Base-by-base conservation (phyloP, 2,797 vertebrate species). In the Luscinia megarhynchos region DNA sequence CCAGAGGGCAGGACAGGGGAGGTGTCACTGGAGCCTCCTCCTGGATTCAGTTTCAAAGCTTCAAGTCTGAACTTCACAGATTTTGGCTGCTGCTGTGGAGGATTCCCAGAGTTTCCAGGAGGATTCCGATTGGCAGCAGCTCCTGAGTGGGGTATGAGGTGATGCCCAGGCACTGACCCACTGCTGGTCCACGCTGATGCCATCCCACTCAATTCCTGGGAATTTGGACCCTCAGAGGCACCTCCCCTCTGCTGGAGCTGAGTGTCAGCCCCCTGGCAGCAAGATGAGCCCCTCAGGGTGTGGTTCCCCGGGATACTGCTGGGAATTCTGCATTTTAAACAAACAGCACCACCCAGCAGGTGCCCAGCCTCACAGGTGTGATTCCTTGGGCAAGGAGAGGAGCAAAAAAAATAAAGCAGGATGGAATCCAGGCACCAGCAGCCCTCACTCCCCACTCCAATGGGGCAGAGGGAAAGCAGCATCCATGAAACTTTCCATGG, bases 161-260 rank as follows among this genome's bases (percentile, higher is more conserved):
- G 59, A 17, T 23, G 34, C 50, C 32, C 2, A 2, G 57, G 54
- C 26, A 34, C 1, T 11, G 13, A 19, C 6, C 16, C 10, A 17
- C 55, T 24, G 6, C 38, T 54, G 58, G 3, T 15, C 76, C 69
- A 16, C 2, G 9, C 43, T 5, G 4, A 45, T 29, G 36, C 36
- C 79, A 46, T 6, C 41, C 69, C 5, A 11, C 59, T 54, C 64
- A 8, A 26, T 30, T 1, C 15, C 51, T 0, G 1, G 70, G 36
- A 43, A 36, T 48, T 30, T 7, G 2, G 36, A 21, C 41, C 29
- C 46, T 24, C 0, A 0, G 38, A 27, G 53, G 20, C 41, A 57
- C 34, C 20, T 15, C 27, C 23, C 50, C 19, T 10, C 59, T 54
- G 29, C 48, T 40, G 48, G 63, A 69, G 63, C 34, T 48, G 72